These are phyloP conservation scores for Etheostoma perlongum DNA, from an alignment of 2,797 vertebrate species.

Conservation along the genomic window DNA sequence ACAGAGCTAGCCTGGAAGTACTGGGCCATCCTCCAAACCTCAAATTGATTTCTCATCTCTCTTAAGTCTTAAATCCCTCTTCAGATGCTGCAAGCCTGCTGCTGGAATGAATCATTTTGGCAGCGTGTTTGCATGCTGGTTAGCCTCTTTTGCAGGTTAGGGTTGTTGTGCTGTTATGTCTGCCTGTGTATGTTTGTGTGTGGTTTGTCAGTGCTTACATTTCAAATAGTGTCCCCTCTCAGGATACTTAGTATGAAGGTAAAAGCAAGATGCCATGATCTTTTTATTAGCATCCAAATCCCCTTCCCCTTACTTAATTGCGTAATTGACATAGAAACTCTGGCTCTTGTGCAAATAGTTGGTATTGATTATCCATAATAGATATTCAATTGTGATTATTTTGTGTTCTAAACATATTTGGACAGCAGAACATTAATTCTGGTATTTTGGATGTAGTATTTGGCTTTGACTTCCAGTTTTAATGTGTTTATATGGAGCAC, in stretches of 20 bases:
- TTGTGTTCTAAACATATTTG: neutral
- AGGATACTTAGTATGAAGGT: neutral
- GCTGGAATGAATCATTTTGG: slow-evolving; percentile 71
- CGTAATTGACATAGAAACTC: neutral
- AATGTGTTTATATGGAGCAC: neutral
- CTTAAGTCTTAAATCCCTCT: slow-evolving; percentile 74
- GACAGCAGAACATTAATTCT: slow-evolving; percentile 4
- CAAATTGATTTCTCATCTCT: slow-evolving; percentile 82
- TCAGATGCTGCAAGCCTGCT: slow-evolving; percentile 63
- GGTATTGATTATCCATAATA: neutral
- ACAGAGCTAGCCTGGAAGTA: slow-evolving; percentile 52
- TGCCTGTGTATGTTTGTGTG: neutral
- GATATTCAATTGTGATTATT: neutral
- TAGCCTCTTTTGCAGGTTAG: slow-evolving; percentile 48
- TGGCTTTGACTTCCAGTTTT: neutral
- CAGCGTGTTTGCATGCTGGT: slow-evolving; percentile 47
- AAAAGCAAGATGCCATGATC: neutral
- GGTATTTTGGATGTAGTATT: slow-evolving; percentile 2
- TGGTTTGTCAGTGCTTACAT: slow-evolving; percentile 10
- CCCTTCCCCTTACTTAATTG: neutral
- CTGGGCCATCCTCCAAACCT: slow-evolving; percentile 72
- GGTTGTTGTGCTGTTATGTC: slow-evolving; percentile 27
- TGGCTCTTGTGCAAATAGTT: neutral
- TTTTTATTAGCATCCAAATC: neutral
- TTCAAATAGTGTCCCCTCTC: slow-evolving; percentile 11